Conservation (phyloP, 2,113 vertebrate species). For the Balaeniceps rex region DNA sequence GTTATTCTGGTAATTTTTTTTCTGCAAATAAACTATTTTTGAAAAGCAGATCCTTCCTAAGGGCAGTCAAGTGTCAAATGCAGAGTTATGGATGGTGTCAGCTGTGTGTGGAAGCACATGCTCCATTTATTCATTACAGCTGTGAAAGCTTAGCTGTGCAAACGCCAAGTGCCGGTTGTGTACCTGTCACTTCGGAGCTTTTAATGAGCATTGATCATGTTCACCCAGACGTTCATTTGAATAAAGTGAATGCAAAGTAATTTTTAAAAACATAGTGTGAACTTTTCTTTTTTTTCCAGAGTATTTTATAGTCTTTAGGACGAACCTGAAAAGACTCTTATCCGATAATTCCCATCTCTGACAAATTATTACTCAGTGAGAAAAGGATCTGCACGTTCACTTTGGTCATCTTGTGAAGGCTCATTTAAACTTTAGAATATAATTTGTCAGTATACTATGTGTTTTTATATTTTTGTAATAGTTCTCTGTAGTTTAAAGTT, state of each 20-base stretch:
- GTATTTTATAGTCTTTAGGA: neutral
- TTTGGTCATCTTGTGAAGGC: neutral
- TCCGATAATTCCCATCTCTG: neutral
- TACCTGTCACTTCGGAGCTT: constrained; percentile 53
- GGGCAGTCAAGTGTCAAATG: constrained; percentile 63
- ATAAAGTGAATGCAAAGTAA: neutral
- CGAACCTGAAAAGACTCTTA: neutral
- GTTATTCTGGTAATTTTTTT: neutral
- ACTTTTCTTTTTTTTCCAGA: neutral
- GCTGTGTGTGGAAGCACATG: constrained; percentile 27
- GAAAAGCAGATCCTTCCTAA: constrained; percentile 23
- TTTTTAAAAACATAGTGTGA: neutral
- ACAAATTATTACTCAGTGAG: neutral
- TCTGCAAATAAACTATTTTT: constrained; percentile 27
- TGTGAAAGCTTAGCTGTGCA: constrained; percentile 47
- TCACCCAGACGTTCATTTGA: neutral
- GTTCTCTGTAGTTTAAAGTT: neutral
- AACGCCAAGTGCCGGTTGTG: neutral
- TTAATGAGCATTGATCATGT: constrained; percentile 60
- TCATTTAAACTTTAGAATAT: neutral
- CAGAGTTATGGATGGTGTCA: constrained; percentile 47
- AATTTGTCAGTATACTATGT: neutral
- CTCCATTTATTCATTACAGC: constrained; percentile 61
- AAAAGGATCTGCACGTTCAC: neutral
- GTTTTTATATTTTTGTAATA: too few species aligned